These are phyloP conservation scores for Lampris incognitus DNA, from an alignment of 2,113 vertebrate genomes.

Conservation along the genomic window DNA sequence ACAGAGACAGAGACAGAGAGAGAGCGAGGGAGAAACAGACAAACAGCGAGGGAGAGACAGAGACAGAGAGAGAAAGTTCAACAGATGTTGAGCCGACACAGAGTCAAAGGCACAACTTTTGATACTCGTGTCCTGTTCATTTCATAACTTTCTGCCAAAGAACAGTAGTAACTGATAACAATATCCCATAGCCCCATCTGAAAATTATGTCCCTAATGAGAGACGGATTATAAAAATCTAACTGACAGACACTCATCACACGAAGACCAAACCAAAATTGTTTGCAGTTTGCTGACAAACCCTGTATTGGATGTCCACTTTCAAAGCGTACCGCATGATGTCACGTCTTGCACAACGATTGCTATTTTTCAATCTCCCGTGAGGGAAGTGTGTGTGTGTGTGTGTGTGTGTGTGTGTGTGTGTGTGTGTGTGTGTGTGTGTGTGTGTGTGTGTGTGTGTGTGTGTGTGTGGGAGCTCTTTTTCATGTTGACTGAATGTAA, in stretches of 20 bases:
- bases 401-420: constrained; percentile 34
- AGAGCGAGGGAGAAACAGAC: neutral
- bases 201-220: too few relatives aligned
- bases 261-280: too few relatives aligned
- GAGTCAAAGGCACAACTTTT: neutral
- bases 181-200: too few relatives aligned
- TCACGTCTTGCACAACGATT: constrained; percentile 15
- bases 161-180: too few relatives aligned
- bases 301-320: neutral
- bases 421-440: constrained; percentile 39
- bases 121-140: constrained; percentile 22
- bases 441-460: constrained; percentile 21
- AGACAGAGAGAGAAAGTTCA: neutral
- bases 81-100: neutral
- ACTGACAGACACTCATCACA: too few relatives aligned
- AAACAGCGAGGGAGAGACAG: neutral
- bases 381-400: constrained; percentile 28
- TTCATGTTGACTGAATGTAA: constrained; percentile 21
- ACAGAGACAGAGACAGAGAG: neutral
- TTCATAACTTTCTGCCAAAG: constrained; percentile 14
- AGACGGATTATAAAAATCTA: too few relatives aligned
- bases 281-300: neutral
- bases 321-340: constrained; percentile 6
- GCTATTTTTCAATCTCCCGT: constrained; percentile 17
- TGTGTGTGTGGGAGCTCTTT: constrained; percentile 37